These are phyloP conservation scores for Orbicella faveolata DNA, from an alignment of 64 coral and sea anemone species.

Conservation along the genomic window DNA sequence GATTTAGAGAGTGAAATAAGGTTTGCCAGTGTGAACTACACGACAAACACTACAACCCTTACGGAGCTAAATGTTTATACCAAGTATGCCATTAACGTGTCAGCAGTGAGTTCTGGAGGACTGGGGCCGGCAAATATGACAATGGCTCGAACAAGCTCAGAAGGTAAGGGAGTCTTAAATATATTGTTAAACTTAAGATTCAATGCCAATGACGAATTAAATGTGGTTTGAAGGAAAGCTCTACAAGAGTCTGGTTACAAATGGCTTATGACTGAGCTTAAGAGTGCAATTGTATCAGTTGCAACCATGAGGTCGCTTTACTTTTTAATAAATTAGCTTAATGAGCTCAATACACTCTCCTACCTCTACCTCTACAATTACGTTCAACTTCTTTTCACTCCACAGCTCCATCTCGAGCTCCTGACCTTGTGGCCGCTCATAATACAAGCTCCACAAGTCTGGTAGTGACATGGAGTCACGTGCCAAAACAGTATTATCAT, in stretches of 20 bases:
- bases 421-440: neutral
- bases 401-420: neutral
- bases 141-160: neutral
- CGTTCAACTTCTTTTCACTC: too few relatives aligned
- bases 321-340: too few relatives aligned
- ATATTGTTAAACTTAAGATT: neutral
- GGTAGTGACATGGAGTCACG: constrained; percentile 2
- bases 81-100: neutral
- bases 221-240: too few relatives aligned
- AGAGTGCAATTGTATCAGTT: too few relatives aligned
- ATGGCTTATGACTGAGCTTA: too few relatives aligned
- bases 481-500: neutral
- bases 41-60: too few relatives aligned
- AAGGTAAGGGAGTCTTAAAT: neutral
- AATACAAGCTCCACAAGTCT: neutral
- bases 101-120: constrained; percentile 9
- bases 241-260: too few relatives aligned
- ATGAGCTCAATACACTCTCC: too few relatives aligned
- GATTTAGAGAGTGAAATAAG: too few relatives aligned
- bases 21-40: too few relatives aligned
- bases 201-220: neutral
- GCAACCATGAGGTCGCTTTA: too few relatives aligned
- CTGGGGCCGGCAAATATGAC: neutral
- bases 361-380: too few relatives aligned
- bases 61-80: neutral